Evolutionary conservation across 2,797 vertebrate genomes (phyloP).

Genomic region (Tenualosa thibaudeaui): DNA sequence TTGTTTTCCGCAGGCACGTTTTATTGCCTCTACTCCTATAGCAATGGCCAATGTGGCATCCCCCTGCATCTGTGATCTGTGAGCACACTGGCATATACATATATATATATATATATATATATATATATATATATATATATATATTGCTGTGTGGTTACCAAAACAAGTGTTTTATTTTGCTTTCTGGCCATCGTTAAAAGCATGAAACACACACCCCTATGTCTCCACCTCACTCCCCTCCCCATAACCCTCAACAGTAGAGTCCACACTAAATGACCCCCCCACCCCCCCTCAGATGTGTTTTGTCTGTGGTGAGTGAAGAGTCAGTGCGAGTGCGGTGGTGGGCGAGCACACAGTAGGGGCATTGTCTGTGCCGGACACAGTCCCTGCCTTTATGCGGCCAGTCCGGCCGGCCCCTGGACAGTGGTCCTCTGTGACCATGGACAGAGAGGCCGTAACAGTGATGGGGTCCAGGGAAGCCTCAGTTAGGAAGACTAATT

Average conservation of each 20-base stretch:
- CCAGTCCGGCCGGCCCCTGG: conserved; percentile 30
- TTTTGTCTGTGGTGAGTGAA: conserved; percentile 3
- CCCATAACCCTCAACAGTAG: background rate
- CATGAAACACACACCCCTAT: background rate
- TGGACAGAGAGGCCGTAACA: conserved; percentile 55
- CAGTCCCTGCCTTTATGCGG: conserved; percentile 19
- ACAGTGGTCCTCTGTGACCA: conserved; percentile 63
- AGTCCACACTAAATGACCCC: background rate
- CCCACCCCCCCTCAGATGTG: background rate
- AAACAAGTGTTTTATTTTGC: background rate
- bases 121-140: no score
- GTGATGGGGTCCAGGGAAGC: conserved; percentile 60
- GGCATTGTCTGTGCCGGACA: background rate
- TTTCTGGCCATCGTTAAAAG: background rate
- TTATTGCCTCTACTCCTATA: background rate
- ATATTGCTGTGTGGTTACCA: background rate
- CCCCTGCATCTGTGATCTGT: no score
- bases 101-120: background rate
- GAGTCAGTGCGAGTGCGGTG: background rate
- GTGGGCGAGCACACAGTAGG: conserved; percentile 23
- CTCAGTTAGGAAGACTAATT: conserved; percentile 69
- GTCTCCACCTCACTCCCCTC: background rate
- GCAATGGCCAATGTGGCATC: no score
- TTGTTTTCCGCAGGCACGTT: background rate
- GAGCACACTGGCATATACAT: background rate